Conservation (phyloP, 2,888 invertebrate genomes). For the Thalpophila matura region DNA sequence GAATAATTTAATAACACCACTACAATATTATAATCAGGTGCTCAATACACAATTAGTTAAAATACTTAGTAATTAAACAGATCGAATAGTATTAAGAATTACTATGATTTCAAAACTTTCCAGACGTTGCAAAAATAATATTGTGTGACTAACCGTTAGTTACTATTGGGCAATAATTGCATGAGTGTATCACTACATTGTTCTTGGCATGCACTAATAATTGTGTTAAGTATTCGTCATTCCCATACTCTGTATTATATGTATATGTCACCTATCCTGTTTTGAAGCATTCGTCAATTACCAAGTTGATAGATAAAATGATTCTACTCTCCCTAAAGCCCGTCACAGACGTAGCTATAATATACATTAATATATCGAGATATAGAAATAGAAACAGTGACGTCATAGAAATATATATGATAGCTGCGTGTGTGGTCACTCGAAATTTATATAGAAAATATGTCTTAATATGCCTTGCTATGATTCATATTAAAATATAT, state of each 20-base stretch:
- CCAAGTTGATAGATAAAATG: slow-evolving; percentile 37
- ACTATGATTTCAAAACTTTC: slow-evolving; percentile 41
- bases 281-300: slow-evolving; percentile 28
- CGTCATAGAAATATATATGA: too few species aligned
- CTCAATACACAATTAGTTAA: slow-evolving; percentile 61
- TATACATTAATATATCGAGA: too few species aligned
- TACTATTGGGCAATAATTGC: slow-evolving; percentile 58
- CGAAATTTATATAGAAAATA: too few species aligned
- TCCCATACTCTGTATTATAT: slow-evolving; percentile 41
- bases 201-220: slow-evolving; percentile 62
- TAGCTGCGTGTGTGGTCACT: too few species aligned
- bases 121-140: slow-evolving; percentile 42
- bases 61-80: slow-evolving; percentile 45
- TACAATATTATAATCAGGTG: slow-evolving; percentile 55
- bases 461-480: too few species aligned
- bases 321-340: slow-evolving; percentile 1
- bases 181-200: slow-evolving; percentile 52
- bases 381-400: too few species aligned
- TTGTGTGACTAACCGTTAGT: slow-evolving; percentile 60
- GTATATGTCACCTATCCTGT: slow-evolving; percentile 5
- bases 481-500: too few species aligned
- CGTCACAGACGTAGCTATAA: too few species aligned
- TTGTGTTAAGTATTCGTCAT: slow-evolving; percentile 38
- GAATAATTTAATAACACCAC: slow-evolving; percentile 43
- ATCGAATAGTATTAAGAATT: slow-evolving; percentile 41